phyloP scores from a whole-genome alignment of 2,113 vertebrate species.

The Boulengeromyrus knoepffleri region DNA sequence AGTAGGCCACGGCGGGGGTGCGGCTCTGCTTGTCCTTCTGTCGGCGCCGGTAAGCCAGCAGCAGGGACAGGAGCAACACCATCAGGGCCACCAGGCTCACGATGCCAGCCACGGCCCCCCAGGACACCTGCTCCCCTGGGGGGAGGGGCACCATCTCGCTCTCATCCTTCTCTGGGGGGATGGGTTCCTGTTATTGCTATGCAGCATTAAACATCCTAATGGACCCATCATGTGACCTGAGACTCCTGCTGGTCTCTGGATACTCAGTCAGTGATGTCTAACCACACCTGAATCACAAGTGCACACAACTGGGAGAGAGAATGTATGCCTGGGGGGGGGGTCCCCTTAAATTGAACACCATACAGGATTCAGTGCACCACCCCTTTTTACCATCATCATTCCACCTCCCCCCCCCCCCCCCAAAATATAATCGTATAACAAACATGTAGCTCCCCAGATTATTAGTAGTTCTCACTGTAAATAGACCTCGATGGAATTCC shows the following conservation, averaged over 20 bases:
- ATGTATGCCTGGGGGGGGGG: background rate
- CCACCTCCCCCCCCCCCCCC: too few relatives aligned
- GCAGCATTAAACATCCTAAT: background rate
- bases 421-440: too few relatives aligned
- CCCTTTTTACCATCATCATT: too few relatives aligned
- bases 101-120: constrained; percentile 74
- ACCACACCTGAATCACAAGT: background rate
- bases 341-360: background rate
- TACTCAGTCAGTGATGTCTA: background rate
- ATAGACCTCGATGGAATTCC: too few relatives aligned
- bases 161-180: constrained; percentile 37
- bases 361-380: background rate
- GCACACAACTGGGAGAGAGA: background rate
- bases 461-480: too few relatives aligned
- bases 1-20: constrained; percentile 75
- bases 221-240: background rate
- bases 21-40: constrained; percentile 71
- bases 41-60: constrained; percentile 69
- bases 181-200: background rate
- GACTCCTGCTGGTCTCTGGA: background rate
- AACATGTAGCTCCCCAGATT: too few relatives aligned
- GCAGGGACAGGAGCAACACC: constrained; percentile 58
- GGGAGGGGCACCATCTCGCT: constrained; percentile 68
- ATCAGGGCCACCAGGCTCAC: constrained; percentile 71
- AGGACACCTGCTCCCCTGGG: constrained; percentile 59